Evolutionary conservation across 2,888 invertebrate species (phyloP).

Genomic region (Mimumesa dahlbomi): DNA sequence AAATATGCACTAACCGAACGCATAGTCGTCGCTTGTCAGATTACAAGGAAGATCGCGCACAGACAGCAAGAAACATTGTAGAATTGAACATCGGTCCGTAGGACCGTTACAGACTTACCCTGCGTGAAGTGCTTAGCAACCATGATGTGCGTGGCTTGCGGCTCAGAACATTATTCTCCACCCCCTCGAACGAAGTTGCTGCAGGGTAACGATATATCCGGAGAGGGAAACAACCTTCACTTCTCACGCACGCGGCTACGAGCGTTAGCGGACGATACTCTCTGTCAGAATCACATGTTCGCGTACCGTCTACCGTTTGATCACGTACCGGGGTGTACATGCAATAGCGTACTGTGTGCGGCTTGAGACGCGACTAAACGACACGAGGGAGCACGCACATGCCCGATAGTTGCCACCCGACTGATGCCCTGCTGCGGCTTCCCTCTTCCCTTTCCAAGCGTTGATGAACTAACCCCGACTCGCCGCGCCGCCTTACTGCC

Average conservation of each 20-base stretch:
- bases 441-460: constrained; percentile 33
- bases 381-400: constrained; percentile 54
- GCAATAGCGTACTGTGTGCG: constrained; percentile 36
- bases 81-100: constrained; percentile 5
- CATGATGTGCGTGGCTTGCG: constrained; percentile 72
- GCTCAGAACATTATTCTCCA: constrained; percentile 69
- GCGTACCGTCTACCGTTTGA: constrained; percentile 46
- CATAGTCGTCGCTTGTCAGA: constrained; percentile 11
- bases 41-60: constrained; percentile 1
- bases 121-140: constrained; percentile 78
- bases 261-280: constrained; percentile 24
- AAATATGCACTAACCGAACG: background rate
- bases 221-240: constrained; percentile 43
- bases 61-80: background rate
- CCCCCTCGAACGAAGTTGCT: constrained; percentile 50
- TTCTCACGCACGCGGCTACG: constrained; percentile 45
- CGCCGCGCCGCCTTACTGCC: constrained; percentile 40
- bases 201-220: constrained; percentile 50
- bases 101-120: constrained; percentile 73
- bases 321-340: constrained; percentile 48
- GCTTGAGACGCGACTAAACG: constrained; percentile 33
- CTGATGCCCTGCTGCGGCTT: constrained; percentile 65
- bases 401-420: constrained; percentile 78
- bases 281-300: constrained; percentile 72
- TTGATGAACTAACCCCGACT: constrained; percentile 48